Base-by-base conservation (phyloP, 2,888 invertebrate genomes). In the Ormia ochracea region DNA sequence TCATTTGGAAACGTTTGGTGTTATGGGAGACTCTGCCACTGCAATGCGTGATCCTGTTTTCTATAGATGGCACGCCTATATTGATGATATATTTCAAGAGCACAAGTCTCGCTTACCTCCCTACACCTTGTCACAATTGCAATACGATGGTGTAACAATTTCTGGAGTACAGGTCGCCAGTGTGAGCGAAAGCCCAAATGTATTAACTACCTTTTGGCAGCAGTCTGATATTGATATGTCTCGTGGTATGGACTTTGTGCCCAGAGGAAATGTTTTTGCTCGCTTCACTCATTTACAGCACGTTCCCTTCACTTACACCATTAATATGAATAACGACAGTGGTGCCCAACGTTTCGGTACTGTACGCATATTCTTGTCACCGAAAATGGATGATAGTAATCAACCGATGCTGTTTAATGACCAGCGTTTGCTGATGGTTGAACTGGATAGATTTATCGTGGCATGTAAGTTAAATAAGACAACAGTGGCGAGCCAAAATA, bases 41-140 rank as follows among this genome's bases (percentile, higher is more conserved):
- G 95, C 96, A 0, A 96, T 96, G 96, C 91, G 96, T 4, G 96
- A 96, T 90, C 96, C 96, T 0, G 90, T 94, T 14, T 96, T 96
- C 91, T 96, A 96, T 90, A 93, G 95, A 86, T 96, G 94, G 95
- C 96, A 96, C 86, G 92, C 94, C 0, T 94, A 93, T 87, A 90
- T 96, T 26, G 94, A 96, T 84, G 93, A 94, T 82, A 90, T 96
- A 23, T 96, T 96, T 91, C 92, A 92, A 83, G 91, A 93, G 82
- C 93, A 93, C 89, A 96, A 96, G 89, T 90, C 91, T 78, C 93
- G 93, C 9, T 90, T 96, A 28, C 90, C 93, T 0, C 91, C 93
- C 1, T 96, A 96, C 87, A 90, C 90, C 0, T 78, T 84, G 21
- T 82, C 82, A 0, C 85, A 88, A 77, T 78, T 88, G 12, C 84